Conservation (phyloP, 1,140 invertebrate genomes). For the Drosophila watanabei region DNA sequence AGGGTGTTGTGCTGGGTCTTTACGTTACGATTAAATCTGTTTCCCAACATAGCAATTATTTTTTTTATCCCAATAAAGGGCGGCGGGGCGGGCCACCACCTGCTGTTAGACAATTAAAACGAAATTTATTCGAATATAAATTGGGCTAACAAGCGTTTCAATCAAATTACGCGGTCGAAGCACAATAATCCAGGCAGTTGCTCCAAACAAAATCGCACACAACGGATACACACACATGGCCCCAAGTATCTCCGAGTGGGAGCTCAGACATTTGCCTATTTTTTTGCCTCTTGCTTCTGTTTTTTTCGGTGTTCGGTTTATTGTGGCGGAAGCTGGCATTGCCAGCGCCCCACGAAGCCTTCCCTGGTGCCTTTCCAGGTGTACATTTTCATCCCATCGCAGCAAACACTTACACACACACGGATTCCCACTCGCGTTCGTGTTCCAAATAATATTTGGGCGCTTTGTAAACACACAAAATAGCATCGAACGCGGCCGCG, state of each 20-base stretch:
- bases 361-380: constrained; percentile 57
- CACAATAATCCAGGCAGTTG: constrained; percentile 47
- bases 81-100: constrained; percentile 5
- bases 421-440: background rate
- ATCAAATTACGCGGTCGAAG: constrained; percentile 47
- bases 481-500: constrained; percentile 22
- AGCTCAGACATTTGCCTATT: constrained; percentile 63
- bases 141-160: constrained; percentile 55
- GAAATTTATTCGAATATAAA: constrained; percentile 65
- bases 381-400: constrained; percentile 63
- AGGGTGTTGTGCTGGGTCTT: background rate
- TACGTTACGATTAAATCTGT: constrained; percentile 27
- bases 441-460: constrained; percentile 32
- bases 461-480: constrained; percentile 55
- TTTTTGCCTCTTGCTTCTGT: constrained; percentile 28
- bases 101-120: constrained; percentile 59
- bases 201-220: constrained; percentile 24
- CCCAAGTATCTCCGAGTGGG: constrained; percentile 43
- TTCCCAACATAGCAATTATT: constrained; percentile 36
- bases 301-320: constrained; percentile 43
- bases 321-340: constrained; percentile 60
- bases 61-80: constrained; percentile 32
- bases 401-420: constrained; percentile 57
- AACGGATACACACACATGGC: constrained; percentile 41
- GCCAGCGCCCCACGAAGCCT: constrained; percentile 27